Evolutionary conservation across 2,888 invertebrate genomes (phyloP).

Genomic region (Thecophora atra): DNA sequence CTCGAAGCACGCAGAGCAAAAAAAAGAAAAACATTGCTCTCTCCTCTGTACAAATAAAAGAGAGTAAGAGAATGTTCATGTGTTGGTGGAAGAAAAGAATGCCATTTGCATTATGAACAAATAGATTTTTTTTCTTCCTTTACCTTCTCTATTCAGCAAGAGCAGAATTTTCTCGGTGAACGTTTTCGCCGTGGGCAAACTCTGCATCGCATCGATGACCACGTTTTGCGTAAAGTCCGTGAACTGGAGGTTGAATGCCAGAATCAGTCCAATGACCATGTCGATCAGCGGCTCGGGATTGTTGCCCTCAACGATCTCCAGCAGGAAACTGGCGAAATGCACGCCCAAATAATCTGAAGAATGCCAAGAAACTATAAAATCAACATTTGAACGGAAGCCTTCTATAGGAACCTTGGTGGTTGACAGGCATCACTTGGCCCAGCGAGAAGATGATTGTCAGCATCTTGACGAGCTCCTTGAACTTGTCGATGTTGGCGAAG

Average conservation of each 20-base stretch:
- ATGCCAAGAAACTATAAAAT: constrained; percentile 8
- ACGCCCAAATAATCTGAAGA: constrained; percentile 83
- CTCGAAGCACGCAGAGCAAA: no score
- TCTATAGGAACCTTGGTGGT: constrained; percentile 78
- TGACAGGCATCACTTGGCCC: constrained; percentile 88
- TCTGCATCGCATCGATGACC: constrained; percentile 76
- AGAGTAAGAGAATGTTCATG: no score
- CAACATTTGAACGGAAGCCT: background rate
- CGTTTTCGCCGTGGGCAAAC: constrained; percentile 78
- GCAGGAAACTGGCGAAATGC: constrained; percentile 81
- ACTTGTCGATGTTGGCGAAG: constrained; percentile 79
- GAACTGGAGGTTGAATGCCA: constrained; percentile 93
- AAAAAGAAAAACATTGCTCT: no score
- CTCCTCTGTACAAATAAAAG: no score
- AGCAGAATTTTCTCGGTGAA: constrained; percentile 91
- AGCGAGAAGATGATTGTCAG: constrained; percentile 90
- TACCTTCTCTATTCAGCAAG: constrained; percentile 90
- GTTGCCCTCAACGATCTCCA: constrained; percentile 86
- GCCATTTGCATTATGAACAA: no score
- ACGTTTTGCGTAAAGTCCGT: constrained; percentile 74
- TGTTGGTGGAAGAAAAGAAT: no score
- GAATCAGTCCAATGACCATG: constrained; percentile 81
- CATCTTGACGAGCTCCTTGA: constrained; percentile 84
- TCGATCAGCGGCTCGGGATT: constrained; percentile 87
- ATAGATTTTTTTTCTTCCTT: no score